A percentile compares a stretch with the other conserved stretches of the same genome.
Conservation (phyloP, 1,140 invertebrate species). For the Drosophila sp. region DNA sequence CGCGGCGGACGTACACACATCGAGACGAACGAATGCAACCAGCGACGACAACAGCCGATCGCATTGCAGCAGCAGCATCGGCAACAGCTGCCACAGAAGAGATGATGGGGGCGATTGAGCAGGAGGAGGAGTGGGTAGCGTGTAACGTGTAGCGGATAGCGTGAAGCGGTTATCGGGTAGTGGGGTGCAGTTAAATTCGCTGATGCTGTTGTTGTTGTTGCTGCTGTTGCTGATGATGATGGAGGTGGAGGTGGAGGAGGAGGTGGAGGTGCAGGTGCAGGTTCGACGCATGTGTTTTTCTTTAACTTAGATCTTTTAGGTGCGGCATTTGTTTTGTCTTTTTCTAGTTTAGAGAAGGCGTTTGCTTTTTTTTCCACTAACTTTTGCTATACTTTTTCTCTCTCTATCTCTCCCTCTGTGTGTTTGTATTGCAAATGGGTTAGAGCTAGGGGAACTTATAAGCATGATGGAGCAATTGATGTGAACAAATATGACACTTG, state of each 20-base stretch:
- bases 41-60: slow-evolving; percentile 27
- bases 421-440: slow-evolving; percentile 49
- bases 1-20: slow-evolving; percentile 51
- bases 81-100: slow-evolving; percentile 17
- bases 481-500: slow-evolving; percentile 13
- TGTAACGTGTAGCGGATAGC: not conserved
- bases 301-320: slow-evolving; percentile 29
- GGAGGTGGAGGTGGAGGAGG: not conserved
- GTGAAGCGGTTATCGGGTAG: not conserved
- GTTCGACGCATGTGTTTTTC: slow-evolving; percentile 62
- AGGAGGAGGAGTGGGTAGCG: slow-evolving; percentile 2
- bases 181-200: not conserved
- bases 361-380: slow-evolving; percentile 17
- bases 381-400: slow-evolving; percentile 20
- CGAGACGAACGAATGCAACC: slow-evolving; percentile 27
- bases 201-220: not conserved
- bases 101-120: slow-evolving; percentile 11
- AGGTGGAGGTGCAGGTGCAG: slow-evolving; percentile 26
- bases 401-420: slow-evolving; percentile 37
- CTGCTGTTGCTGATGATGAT: slow-evolving; percentile 44
- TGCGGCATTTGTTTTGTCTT: slow-evolving; percentile 48
- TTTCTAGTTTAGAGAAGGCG: slow-evolving; percentile 42
- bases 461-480: slow-evolving; percentile 52
- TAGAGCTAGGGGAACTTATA: slow-evolving; percentile 67
- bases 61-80: slow-evolving; percentile 42